phyloP scores from a whole-genome alignment of 2,888 invertebrate species.

The Zeuzera pyrina region DNA sequence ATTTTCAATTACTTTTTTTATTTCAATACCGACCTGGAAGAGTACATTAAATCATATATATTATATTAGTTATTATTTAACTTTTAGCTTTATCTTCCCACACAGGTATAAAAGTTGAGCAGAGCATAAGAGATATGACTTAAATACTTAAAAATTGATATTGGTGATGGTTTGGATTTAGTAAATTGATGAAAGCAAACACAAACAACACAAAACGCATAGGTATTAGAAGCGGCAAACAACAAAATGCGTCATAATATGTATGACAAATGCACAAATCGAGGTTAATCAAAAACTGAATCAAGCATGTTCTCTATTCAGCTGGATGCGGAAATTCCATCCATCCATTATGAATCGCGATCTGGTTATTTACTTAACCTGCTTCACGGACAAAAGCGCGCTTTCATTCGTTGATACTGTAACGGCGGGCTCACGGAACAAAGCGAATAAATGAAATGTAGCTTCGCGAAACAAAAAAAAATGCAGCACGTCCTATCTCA shows the following conservation, averaged over 20 bases:
- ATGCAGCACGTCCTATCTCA: constrained; percentile 4
- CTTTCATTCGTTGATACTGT: constrained; percentile 32
- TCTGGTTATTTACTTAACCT: constrained; percentile 61
- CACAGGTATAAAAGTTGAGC: too few relatives aligned
- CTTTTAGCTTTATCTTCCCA: too few relatives aligned
- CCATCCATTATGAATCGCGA: constrained; percentile 42
- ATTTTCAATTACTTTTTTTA: too few relatives aligned
- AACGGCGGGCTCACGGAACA: constrained; percentile 27
- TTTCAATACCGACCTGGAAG: too few relatives aligned
- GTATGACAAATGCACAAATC: constrained; percentile 16
- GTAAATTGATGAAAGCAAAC: too few relatives aligned
- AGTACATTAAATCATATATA: too few relatives aligned
- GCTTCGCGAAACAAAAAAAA: constrained; percentile 32
- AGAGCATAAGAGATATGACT: too few relatives aligned
- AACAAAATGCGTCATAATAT: constrained; percentile 1
- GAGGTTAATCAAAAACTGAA: constrained; percentile 50
- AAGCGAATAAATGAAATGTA: constrained; percentile 46
- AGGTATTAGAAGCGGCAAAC: too few relatives aligned
- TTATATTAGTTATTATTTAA: too few relatives aligned
- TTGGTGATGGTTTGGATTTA: too few relatives aligned
- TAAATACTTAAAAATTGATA: too few relatives aligned
- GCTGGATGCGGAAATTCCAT: constrained; percentile 37
- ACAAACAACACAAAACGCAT: too few relatives aligned
- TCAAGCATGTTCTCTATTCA: constrained; percentile 44
- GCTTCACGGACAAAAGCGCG: constrained; percentile 42